Base-by-base conservation (phyloP, 2,113 vertebrate species). In the Desmodus rotundus region DNA sequence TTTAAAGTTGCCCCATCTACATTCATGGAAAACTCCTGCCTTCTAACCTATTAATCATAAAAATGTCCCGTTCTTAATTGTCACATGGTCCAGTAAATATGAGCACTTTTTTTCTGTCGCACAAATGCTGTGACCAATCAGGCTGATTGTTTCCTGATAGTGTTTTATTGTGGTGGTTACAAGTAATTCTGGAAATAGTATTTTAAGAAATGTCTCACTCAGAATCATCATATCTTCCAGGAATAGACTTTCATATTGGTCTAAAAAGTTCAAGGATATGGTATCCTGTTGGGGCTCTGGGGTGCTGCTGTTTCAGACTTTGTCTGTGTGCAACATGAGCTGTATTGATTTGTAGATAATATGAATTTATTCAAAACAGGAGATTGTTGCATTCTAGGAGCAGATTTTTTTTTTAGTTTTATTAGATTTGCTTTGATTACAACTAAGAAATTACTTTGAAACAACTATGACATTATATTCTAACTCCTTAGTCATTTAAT, bases 271-370 rank as follows among this genome's bases (percentile, higher is more conserved):
- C 80, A 97, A 97, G 97, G 95, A 83, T 97, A 52, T 92, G 74
- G 47, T 85, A 95, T 98, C 95, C 96, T 97, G 87, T 86, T 97
- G 96, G 97, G 89, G 93, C 58, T 90, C 76, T 50, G 93, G 87
- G 31, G 43, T 92, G 26, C 96, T 98, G 96, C 96, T 98, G 97
- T 98, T 98, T 98, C 94, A 96, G 97, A 92, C 61, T 58, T 95
- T 91, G 63, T 98, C 98, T 97, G 74, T 98, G 61, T 97, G 73
- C 80, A 97, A 43, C 84, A 96, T 95, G 91, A 98, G 74, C 97
- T 89, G 73, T 98, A 97, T 95, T 98, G 97, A 98, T 98, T 98
- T 98, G 90, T 93, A 98, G 91, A 98, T 96, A 97, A 93, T 95
- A 96, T 68, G 86, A 97, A 97, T 96, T 90, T 97, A 93, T 97